Conservation (phyloP, 92 coral and sea anemone genomes). For the Metridium senile region DNA sequence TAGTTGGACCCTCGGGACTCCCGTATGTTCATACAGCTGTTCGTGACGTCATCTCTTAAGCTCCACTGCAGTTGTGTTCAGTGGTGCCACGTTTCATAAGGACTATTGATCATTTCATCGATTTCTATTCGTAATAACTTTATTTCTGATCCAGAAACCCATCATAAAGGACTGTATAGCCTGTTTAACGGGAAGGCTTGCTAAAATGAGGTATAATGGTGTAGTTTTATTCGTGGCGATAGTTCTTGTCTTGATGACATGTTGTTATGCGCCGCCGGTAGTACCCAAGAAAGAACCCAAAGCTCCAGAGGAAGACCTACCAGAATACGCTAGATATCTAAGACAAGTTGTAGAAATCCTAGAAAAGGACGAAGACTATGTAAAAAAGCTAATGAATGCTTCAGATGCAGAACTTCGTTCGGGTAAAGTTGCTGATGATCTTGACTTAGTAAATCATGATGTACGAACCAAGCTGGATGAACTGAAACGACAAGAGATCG, state of each 20-base stretch:
- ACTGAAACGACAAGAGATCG: conserved; percentile 92
- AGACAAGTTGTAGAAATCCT: conserved; percentile 96
- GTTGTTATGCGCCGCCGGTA: conserved; percentile 88
- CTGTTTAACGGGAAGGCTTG: background rate
- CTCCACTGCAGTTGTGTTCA: conserved; percentile 3
- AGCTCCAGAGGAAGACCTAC: conserved; percentile 64
- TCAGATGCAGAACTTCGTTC: conserved; percentile 89
- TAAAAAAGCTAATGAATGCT: conserved; percentile 89
- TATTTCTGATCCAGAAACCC: background rate
- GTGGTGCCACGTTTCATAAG: conserved; percentile 90
- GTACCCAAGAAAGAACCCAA: conserved; percentile 39
- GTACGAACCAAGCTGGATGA: conserved; percentile 93
- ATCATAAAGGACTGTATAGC: background rate
- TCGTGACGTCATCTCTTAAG: conserved; percentile 65
- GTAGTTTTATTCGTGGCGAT: conserved; percentile 23
- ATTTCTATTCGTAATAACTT: background rate
- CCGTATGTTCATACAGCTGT: conserved; percentile 39
- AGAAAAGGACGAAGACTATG: conserved; percentile 91
- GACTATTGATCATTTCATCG: background rate
- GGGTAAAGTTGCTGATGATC: conserved; percentile 89
- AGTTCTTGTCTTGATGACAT: conserved; percentile 35
- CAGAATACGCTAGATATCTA: conserved; percentile 92
- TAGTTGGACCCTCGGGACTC: conserved; percentile 28
- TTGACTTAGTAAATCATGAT: conserved; percentile 89
- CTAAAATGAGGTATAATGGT: conserved; percentile 33